Evolutionary conservation across 2,113 vertebrate genomes (phyloP).

Genomic region (Galbula dea): DNA sequence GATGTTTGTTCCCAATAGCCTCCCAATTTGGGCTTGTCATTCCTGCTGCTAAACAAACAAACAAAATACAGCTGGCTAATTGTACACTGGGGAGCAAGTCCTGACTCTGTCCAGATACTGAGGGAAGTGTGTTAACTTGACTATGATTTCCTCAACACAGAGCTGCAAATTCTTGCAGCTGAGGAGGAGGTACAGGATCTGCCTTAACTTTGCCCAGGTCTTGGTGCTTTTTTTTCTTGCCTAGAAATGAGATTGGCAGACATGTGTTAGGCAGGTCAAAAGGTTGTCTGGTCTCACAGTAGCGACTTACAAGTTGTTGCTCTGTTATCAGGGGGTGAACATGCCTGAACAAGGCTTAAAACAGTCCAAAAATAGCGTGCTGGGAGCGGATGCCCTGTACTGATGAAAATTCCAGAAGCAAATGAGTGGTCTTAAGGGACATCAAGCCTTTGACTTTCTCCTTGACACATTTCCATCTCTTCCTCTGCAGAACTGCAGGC

Average conservation of each 20-base stretch:
- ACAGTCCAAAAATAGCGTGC: conserved; percentile 41
- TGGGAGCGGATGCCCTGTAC: not conserved
- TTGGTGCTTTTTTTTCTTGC: not conserved
- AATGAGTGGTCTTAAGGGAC: not conserved
- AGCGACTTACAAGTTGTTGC: not conserved
- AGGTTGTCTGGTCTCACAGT: not conserved
- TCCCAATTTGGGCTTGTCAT: not conserved
- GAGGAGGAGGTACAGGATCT: not conserved
- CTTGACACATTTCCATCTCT: conserved; percentile 16
- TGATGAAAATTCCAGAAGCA: conserved; percentile 34
- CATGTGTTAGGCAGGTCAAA: conserved; percentile 20
- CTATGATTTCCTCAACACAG: not conserved
- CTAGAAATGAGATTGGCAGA: not conserved
- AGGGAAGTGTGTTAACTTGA: not conserved
- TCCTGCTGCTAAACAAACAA: conserved; percentile 5
- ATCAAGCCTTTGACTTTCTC: not conserved
- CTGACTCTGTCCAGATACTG: conserved; percentile 1
- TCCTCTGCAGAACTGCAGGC: not conserved
- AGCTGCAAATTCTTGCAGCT: not conserved
- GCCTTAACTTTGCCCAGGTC: not conserved
- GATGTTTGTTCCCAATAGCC: conserved; percentile 1
- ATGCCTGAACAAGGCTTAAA: not conserved
- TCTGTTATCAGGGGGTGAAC: not conserved
- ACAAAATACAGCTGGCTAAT: conserved; percentile 18
- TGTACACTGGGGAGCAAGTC: not conserved